Base-by-base conservation (phyloP, 2,888 invertebrate genomes). In the Nasonovia ribisnigri region DNA sequence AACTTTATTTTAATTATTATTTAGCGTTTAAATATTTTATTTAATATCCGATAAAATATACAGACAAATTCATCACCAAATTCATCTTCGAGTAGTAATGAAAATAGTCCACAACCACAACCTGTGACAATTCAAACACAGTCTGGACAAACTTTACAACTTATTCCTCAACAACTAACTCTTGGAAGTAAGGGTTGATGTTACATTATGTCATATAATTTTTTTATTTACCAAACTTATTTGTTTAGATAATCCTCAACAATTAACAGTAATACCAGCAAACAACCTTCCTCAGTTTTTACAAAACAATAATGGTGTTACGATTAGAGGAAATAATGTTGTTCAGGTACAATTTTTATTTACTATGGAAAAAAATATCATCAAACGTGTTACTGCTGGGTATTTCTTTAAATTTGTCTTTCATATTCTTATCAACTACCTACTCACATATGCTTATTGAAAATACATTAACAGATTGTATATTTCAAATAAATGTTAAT, bases 231-330 rank as follows among this genome's bases (percentile, higher is more conserved):
- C 29, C 3, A 13, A 46, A 4, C 84, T 88, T 51, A 1, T 88
- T 84, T 77, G 36, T 94, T 67, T 92, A 94, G 94, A 88, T 48
- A 94, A 88, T 57, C 94, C 94, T 46, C 98, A 98, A 95, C 98
- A 98, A 95, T 97, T 98, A 95, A 98, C 98, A 11, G 97, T 98
- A 92, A 98, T 98, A 95, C 98, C 98, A 24, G 97, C 97, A 2
- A 96, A 97, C 36, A 96, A 96, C 92, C 95, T 97, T 95, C 95
- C 96, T 0, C 96, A 96, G 89, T 95, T 96, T 90, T 95, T 96
- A 6, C 95, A 95, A 94, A 94, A 94, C 43, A 94, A 94, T n/a
- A 94, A 94, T 92, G 95, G 94, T 36, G 90, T 92, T 29, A 91
- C 94, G 10, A 94, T 84, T 24, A 84, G 91, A 77, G 95, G 95